phyloP scores from a whole-genome alignment of 2,113 vertebrate genomes.

The Caracal caracal region DNA sequence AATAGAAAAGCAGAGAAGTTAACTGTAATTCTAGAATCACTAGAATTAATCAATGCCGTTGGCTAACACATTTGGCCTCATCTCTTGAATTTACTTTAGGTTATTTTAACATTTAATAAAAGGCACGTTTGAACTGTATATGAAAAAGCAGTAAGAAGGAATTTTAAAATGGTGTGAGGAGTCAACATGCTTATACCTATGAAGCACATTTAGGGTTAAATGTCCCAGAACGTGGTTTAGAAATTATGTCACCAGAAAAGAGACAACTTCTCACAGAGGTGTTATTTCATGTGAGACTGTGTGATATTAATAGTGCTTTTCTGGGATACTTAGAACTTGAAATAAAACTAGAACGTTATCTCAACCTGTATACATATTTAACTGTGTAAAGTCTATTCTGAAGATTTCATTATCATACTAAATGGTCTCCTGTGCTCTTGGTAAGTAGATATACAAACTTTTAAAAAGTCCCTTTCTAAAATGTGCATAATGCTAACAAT shows the following conservation, averaged over 20 bases:
- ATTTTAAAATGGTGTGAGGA: not conserved
- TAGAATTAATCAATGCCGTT: not conserved
- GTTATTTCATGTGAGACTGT: not conserved
- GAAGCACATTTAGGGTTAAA: not conserved
- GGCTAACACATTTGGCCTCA: not conserved
- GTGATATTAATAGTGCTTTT: not conserved
- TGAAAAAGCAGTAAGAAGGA: not conserved
- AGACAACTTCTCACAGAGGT: not conserved
- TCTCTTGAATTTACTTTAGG: not conserved
- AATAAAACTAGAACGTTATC: not conserved
- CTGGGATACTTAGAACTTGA: slow-evolving; percentile 10
- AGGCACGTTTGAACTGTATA: not conserved
- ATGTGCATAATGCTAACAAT: not conserved
- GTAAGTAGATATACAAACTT: not conserved
- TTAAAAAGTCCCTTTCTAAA: not conserved
- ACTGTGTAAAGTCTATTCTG: not conserved
- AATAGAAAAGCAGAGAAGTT: not conserved
- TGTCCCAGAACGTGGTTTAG: not conserved
- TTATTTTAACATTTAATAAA: not conserved
- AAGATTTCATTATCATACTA: not conserved
- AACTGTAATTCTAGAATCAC: not conserved
- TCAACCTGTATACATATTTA: not conserved
- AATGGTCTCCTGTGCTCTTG: not conserved
- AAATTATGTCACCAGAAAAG: not conserved
- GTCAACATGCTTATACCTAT: not conserved